Percentiles rank a stretch among this genome's conserved stretches.
Evolutionary conservation across 2,113 vertebrate species (phyloP).

Genomic region (Aldabrachelys gigantea): DNA sequence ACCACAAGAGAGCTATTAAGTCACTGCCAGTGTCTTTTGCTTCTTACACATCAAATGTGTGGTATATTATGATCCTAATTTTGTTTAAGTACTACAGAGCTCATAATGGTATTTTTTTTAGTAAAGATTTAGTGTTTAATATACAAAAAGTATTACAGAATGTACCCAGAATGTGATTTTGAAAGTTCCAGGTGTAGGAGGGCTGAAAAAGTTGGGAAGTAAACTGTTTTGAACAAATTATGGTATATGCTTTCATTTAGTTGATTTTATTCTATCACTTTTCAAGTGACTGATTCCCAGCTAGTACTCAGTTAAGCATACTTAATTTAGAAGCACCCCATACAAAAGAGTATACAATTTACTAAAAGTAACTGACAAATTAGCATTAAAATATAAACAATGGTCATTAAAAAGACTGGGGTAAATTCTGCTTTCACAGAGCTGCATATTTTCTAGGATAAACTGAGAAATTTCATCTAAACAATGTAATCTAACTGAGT

Average conservation of each 20-base stretch:
- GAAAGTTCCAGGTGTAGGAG: rapidly evolving
- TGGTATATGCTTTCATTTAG: rapidly evolving
- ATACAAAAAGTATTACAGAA: not conserved
- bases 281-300: not conserved
- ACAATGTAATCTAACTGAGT: not conserved
- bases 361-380: not conserved
- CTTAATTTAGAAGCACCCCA: not conserved
- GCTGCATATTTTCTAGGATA: not conserved
- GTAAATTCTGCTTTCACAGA: not conserved
- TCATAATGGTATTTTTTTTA: not conserved
- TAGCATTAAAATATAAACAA: not conserved
- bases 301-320: not conserved
- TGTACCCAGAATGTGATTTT: not conserved
- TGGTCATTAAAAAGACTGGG: not conserved
- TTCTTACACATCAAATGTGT: not conserved
- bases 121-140: not conserved
- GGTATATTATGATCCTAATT: not conserved
- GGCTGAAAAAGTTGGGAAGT: not conserved
- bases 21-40: not conserved
- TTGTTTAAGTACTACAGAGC: conserved; percentile 11
- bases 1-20: not conserved
- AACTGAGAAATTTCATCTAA: not conserved
- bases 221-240: not conserved
- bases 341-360: not conserved
- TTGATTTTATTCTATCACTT: not conserved